Base-by-base conservation (phyloP, 2,888 invertebrate species). In the Rhopalosiphum nymphaeae region DNA sequence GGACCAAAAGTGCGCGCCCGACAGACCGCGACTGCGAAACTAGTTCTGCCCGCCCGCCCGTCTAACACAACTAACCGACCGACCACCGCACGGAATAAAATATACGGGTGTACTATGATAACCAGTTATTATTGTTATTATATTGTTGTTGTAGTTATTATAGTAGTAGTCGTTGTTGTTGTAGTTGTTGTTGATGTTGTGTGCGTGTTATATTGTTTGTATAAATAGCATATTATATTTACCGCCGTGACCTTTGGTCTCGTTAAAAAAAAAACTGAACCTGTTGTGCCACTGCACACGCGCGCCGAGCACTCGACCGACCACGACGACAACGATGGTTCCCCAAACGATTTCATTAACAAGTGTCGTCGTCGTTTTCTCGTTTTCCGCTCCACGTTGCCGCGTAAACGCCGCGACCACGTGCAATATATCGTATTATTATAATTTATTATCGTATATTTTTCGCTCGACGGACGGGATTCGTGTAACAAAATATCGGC, bases 191-290 rank as follows among this genome's bases (percentile, higher is more conserved):
- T 87, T 92, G 49, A 42, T 88, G 92, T 61, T 36, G 25, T n/a
- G 86, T n/a, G 84, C 67, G 84, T 89, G 78, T 78, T 94, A 61
- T 90, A 94, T 94, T 94, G 90, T 93, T 85, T 42, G 85, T 84
- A 78, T 67, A 57, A 36, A 57, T 46, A 86, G 44, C n/a, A 36
- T 26, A n/a, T 44, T 42, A 84, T 56, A 56, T 88, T 89, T 78
- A 67, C 89, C 90, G 93, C 46, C 89, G 61, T 94, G 90, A 94
- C 90, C 94, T 94, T 94, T 91, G 94, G 94, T 94, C 90, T 91
- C 91, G n/a, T 93, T 93, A 93, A 85, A 89, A 93, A 56, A 93
- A 61, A 91, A 94, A 94, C 91, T 26, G 67, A 94, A 94, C 94
- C 90, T 86, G 94, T 91, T 91, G 90, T n/a, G 21, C 42, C n/a